phyloP scores from a whole-genome alignment of 2,888 invertebrate species.

The Spisula solida region DNA sequence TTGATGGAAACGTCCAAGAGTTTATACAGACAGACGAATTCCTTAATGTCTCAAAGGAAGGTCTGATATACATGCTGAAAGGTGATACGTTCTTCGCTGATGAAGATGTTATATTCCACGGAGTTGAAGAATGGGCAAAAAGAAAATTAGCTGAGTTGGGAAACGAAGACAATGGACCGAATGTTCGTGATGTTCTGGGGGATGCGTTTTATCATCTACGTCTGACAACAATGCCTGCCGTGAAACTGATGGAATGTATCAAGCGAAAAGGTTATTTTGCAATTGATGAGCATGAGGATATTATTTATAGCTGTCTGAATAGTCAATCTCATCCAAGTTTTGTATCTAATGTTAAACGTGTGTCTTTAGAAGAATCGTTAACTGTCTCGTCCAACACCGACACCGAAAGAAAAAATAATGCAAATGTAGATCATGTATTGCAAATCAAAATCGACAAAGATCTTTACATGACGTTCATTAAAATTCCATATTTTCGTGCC shows the following conservation, averaged over 20 bases:
- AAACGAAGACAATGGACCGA: conserved; percentile 9
- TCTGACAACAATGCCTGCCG: conserved; percentile 2
- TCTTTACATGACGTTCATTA: not conserved
- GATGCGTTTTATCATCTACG: conserved; percentile 27
- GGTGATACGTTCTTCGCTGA: conserved; percentile 41
- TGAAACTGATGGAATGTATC: conserved; percentile 6
- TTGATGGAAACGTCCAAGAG: conserved; percentile 38
- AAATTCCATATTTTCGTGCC: not conserved
- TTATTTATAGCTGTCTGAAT: not conserved
- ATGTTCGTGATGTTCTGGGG: not conserved
- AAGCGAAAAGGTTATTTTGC: conserved; percentile 28
- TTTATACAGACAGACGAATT: conserved; percentile 40
- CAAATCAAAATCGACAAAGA: not conserved
- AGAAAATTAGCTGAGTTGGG: not conserved
- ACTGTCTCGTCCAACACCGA: not conserved
- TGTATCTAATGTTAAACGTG: not conserved
- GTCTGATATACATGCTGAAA: conserved; percentile 36
- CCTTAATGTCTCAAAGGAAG: conserved; percentile 22
- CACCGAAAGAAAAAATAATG: not conserved
- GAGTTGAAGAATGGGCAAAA: conserved; percentile 28
- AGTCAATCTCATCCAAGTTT: not conserved
- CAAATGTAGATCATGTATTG: not conserved
- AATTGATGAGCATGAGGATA: conserved; percentile 28
- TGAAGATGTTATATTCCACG: conserved; percentile 22
- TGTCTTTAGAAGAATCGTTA: not conserved